phyloP scores from a whole-genome alignment of 2,113 vertebrate species.

The Arothron firmamentum region DNA sequence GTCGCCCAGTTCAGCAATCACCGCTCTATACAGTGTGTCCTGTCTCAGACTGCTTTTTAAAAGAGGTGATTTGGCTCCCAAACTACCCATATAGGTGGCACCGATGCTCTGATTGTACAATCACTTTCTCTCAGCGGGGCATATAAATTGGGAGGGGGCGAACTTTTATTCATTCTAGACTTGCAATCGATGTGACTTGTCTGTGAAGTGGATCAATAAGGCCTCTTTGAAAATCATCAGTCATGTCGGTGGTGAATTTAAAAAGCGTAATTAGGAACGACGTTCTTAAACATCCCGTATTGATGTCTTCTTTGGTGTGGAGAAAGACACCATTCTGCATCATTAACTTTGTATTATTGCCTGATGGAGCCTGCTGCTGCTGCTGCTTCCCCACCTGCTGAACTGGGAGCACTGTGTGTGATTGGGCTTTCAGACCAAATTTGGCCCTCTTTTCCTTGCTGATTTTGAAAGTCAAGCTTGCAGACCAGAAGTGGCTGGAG shows the following conservation, averaged over 20 bases:
- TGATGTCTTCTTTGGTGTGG: constrained; percentile 73
- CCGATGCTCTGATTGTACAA: constrained; percentile 72
- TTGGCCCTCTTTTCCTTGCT: constrained; percentile 52
- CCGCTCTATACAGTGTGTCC: constrained; percentile 36
- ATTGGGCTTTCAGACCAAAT: constrained; percentile 74
- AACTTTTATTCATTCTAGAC: constrained; percentile 72
- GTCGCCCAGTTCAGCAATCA: constrained; percentile 53
- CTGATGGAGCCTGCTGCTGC: constrained; percentile 73
- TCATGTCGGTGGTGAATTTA: constrained; percentile 75
- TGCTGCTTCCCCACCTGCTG: constrained; percentile 69
- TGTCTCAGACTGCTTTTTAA: constrained; percentile 57
- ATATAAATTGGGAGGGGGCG: constrained; percentile 46
- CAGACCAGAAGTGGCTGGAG: constrained; percentile 53
- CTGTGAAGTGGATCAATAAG: constrained; percentile 80
- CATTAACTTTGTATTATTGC: constrained; percentile 82
- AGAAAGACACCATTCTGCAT: constrained; percentile 79
- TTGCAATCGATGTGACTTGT: constrained; percentile 82
- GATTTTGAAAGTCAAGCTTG: constrained; percentile 59
- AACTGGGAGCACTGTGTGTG: constrained; percentile 62
- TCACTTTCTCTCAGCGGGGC: constrained; percentile 62
- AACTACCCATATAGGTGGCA: constrained; percentile 75
- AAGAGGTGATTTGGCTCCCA: constrained; percentile 66
- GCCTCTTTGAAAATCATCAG: constrained; percentile 77
- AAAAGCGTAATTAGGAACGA: constrained; percentile 79
- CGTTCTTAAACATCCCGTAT: constrained; percentile 78